Base-by-base conservation (phyloP, 2,888 invertebrate species). In the Dichetophora obliterata region DNA sequence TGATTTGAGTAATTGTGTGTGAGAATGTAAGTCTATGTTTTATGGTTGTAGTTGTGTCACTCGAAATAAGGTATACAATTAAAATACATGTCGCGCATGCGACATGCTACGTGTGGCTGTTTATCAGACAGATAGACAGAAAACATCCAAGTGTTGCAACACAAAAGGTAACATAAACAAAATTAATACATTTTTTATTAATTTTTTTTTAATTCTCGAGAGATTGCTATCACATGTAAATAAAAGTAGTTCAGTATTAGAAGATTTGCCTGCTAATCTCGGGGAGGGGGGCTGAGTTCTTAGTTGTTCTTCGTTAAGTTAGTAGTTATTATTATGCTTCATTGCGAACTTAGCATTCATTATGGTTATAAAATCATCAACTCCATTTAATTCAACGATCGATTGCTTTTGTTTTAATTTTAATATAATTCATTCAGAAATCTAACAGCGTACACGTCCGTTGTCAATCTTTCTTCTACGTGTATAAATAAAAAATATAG, bases 171-270 rank as follows among this genome's bases (percentile, higher is more conserved):
- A 66, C 11, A 34, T 16, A 19, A 43, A 37, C 31, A 22, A 65
- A 34, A 34, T 19, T 37, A 43, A 43, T 43, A 14, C 2, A 43
- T 43, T 11, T 43, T 43, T 43, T 43, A 1, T 11, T 43, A 11
- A 3, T 37, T 37, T 66, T 59, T 59, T 66, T n/a, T 31, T 34
- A 66, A 66, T 34, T 66, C 14, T 66, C 43, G 22, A 43, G 66
- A 66, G 66, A 66, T 43, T 66, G 66, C 66, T 66, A 66, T 66
- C 66, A 66, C 66, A 72, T 57, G 22, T 72, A 72, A 24, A 22
- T 72, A 31, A 43, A 37, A 22, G 31, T 57, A 50, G 24, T 57
- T 37, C 43, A 59, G 24, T 72, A 57, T 16, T 54, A 71, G 34
- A 37, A 43, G 43, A 43, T 43, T 43, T 71, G 50, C 22, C 22